Base-by-base conservation (phyloP, 2,888 invertebrate genomes). In the Myopa testacea region DNA sequence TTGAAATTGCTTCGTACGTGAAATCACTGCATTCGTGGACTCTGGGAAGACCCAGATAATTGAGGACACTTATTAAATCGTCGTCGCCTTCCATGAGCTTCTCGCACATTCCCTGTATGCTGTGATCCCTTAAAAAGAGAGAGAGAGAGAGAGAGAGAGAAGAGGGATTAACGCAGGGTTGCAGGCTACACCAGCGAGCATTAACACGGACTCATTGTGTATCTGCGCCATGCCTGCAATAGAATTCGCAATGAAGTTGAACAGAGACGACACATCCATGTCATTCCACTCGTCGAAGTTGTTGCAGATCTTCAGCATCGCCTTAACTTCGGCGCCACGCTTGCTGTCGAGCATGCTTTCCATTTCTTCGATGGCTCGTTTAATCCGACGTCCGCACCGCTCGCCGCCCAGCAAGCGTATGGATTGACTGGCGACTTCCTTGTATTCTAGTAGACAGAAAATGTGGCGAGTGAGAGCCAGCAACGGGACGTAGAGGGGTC, bases 351-450 rank as follows among this genome's bases (percentile, higher is more conserved):
- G 81, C 84, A 89, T 84, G 3, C 78, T 45, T 78, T 89, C 87
- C 67, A 89, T 52, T 14, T 86, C 84, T 12, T 83, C 84, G 7
- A 88, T 83, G 26, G 88, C 89, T 14, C 84, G 85, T 73, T 87
- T n/a, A 37, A 89, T 85, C 69, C 88, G 85, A 6, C 84, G 82
- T 52, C 88, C 85, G 69, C 89, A 89, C 1, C 80, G 81, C 6
- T 84, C 75, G 4, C 89, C 88, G 7, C 88, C 87, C 75, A 88
- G 82, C 38, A 84, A 68, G 4, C 80, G 79, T 16, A 89, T 87
- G 0, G 89, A 88, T 76, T 85, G 79, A 0, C 88, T 89, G 38
- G 85, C 86, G 3, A 89, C 82, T 81, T 88, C 89, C 78, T 89
- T 88, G 82, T 89, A 89, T 79, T 89, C 89, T 88, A 62, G 14